Base-by-base conservation (phyloP, 2,797 vertebrate genomes). In the Manis javanica region DNA sequence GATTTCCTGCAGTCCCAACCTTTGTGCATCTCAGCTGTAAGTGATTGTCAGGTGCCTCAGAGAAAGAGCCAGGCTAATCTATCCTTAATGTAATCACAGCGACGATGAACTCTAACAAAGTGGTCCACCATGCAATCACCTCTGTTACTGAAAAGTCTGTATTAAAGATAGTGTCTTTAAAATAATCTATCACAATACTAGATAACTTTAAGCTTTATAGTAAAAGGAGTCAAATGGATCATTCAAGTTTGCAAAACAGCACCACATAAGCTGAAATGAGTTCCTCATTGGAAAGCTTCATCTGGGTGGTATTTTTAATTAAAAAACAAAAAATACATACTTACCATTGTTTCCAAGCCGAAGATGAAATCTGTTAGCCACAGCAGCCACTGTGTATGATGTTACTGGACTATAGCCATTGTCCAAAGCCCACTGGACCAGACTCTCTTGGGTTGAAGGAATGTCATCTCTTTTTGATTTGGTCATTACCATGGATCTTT, bases 301-400 rank as follows among this genome's bases (percentile, higher is more conserved):
- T n/a, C 63, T 46, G 34, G 26, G 77, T 29, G 7, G 64, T 29
- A 12, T 39, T 92, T 77, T 90, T 81, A 24, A 93, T 31, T 59
- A 15, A 90, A 9, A 31, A 86, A 39, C 46, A 87, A 93, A 23
- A 42, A 34, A 85, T 74, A 46, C 42, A 91, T 57, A 66, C 97
- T 97, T 98, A 99, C 99, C 99, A 97, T 96, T 98, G 97, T 99
- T 98, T 98, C 99, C 98, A 53, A 99, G 99, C 23, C 98, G 98
- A 96, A 99, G 98, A 84, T 98, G 99, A 98, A 99, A 99, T 97
- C 99, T 98, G 98, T 99, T 99, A 31, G 99, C 99, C 95, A 99
- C 98, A 5, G 99, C 98, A 15, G 99, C 99, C 98, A 98, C 98
- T 88, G 99, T 99, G 97, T 99, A 99, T 39, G 99, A 99, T 11